phyloP scores from a whole-genome alignment of 2,797 vertebrate species.

The Gastrophryne carolinensis region DNA sequence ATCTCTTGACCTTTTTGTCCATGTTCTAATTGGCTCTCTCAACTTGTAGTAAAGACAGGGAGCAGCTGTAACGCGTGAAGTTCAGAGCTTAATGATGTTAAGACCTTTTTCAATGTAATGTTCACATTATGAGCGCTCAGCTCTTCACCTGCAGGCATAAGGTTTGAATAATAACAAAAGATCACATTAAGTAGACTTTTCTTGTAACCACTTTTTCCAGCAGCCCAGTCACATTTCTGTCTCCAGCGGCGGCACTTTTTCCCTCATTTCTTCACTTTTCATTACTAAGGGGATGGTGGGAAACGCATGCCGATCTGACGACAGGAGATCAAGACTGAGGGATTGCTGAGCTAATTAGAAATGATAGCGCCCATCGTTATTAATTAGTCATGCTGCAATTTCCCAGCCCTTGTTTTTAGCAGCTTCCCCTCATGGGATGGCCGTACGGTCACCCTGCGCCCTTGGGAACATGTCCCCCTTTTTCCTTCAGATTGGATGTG shows the following conservation, averaged over 20 bases:
- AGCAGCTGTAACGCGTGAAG: not conserved
- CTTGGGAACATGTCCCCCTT: conserved; percentile 59
- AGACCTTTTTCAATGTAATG: conserved; percentile 24
- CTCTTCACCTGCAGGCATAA: conserved; percentile 54
- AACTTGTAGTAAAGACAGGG: not conserved
- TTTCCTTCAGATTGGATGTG: conserved; percentile 69
- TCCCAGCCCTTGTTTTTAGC: conserved; percentile 71
- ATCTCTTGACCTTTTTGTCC: conserved; percentile 6
- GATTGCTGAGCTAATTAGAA: conserved; percentile 80
- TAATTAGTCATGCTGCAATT: conserved; percentile 73
- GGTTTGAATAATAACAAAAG: conserved; percentile 47
- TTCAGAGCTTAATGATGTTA: conserved; percentile 27
- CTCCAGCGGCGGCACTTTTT: not conserved
- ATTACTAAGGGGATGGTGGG: conserved; percentile 41
- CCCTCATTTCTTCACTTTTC: conserved; percentile 42
- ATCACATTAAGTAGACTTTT: conserved; percentile 2
- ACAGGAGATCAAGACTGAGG: conserved; percentile 60
- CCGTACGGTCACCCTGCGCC: conserved; percentile 61
- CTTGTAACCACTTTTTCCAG: not conserved
- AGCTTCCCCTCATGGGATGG: conserved; percentile 66
- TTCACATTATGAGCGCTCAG: conserved; percentile 31
- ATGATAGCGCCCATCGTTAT: conserved; percentile 77
- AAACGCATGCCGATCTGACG: conserved; percentile 18
- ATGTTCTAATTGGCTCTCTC: not conserved
- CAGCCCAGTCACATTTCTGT: not conserved